Base-by-base conservation (phyloP, 2,113 vertebrate species). In the Struthidea cinerea region DNA sequence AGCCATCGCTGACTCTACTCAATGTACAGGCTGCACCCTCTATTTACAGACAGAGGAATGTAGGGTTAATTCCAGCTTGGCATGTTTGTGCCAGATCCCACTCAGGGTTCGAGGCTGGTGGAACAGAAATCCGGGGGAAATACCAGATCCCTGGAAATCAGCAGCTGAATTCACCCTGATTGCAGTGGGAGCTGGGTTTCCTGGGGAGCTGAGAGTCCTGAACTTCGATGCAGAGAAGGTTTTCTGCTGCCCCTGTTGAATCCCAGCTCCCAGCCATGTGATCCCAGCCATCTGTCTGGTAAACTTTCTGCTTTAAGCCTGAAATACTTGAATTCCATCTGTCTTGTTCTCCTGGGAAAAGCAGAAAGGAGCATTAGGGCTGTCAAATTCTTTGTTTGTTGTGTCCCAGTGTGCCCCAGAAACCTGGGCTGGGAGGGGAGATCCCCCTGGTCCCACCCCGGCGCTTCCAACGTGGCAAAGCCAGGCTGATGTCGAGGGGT, bases 221-320 rank as follows among this genome's bases (percentile, higher is more conserved):
- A 50, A 23, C 10, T 17, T 67, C 0, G 0, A 10, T 13, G 52
- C 22, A 78, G 76, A 60, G 68, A 75, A 60, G 78, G 17, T 52
- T 78, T 92, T 47, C 47, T 90, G 60, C 83, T 80, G 2, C 26
- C 35, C 30, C 68, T 67, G 57, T 50, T 89, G 94, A 63, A 89
- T 94, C 52, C 35, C 32, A 76, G 79, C 85, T 91, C 90, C 30
- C 67, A 90, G 9, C 77, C 89, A 59, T 10, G 39, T 84, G 90
- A 92, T 86, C 59, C 30, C 68, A 84, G 32, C 59, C 94, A 92
- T 59, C 86, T 91, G 79, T 33, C 84, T 70, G 65, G 55, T 81
- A 63, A 96, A 84, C 44, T 81, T 52, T 75, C 76, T 84, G 59
- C 74, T 57, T 81, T 86, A 63, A 89, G 71, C 80, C 77, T 63